Percentiles rank a stretch among this genome's conserved stretches.
phyloP scores from a whole-genome alignment of 2,113 vertebrate species.

The Scolopax mira region DNA sequence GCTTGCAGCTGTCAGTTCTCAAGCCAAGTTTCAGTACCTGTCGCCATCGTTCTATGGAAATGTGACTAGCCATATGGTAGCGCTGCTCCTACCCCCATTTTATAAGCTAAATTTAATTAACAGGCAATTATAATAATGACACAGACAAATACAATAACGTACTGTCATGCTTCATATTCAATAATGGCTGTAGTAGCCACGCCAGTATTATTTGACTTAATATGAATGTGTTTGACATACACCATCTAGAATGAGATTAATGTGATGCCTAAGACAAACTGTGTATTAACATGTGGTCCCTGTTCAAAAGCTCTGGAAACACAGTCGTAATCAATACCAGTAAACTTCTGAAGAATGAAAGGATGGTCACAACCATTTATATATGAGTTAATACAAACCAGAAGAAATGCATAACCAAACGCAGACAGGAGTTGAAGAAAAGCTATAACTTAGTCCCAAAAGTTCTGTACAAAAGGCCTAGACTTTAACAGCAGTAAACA shows the following conservation, averaged over 20 bases:
- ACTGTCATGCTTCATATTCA: not conserved
- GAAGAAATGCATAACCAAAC: not conserved
- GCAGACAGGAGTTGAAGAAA: not conserved
- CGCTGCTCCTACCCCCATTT: not conserved
- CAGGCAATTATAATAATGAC: not conserved
- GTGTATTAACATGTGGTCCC: not conserved
- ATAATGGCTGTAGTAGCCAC: not conserved
- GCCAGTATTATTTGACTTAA: not conserved
- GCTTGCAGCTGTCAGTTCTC: not conserved
- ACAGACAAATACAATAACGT: not conserved
- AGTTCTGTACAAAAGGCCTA: not conserved
- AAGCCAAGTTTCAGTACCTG: not conserved
- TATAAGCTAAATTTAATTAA: conserved; percentile 23
- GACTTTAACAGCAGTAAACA: not conserved
- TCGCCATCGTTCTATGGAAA: not conserved
- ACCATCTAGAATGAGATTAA: not conserved
- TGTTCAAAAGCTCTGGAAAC: not conserved
- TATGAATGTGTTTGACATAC: not conserved
- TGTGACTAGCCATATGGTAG: not conserved
- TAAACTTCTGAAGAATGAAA: not conserved
- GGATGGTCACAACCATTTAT: not conserved
- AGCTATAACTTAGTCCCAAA: not conserved
- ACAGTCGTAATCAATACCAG: not conserved
- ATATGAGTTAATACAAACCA: not conserved
- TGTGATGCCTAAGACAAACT: not conserved